phyloP scores from a whole-genome alignment of 2,888 invertebrate genomes.

The Abrostola tripartita region DNA sequence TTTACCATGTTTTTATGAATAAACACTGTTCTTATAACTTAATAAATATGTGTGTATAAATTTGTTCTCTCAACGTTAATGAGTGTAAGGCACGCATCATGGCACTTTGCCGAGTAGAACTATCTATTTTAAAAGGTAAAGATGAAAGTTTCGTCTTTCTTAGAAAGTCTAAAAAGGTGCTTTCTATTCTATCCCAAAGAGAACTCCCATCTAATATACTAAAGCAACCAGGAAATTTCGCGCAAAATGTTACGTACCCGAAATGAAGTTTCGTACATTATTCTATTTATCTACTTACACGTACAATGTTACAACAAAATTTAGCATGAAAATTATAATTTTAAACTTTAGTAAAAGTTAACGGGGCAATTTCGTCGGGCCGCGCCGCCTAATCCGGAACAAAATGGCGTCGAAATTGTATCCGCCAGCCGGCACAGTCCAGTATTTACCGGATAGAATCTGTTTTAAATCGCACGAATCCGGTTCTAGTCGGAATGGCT shows the following conservation, averaged over 20 bases:
- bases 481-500: slow-evolving; percentile 50
- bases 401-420: slow-evolving; percentile 65
- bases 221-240: neutral
- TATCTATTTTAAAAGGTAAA: neutral
- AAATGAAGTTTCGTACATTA: slow-evolving; percentile 2
- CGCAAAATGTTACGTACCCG: neutral
- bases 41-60: too few species aligned
- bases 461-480: slow-evolving; percentile 67
- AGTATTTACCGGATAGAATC: slow-evolving; percentile 67
- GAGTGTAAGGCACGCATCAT: slow-evolving; percentile 1
- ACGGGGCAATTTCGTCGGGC: slow-evolving; percentile 49
- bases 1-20: too few species aligned
- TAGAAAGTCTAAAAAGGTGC: too few species aligned
- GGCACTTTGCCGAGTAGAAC: neutral
- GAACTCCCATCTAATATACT: neutral
- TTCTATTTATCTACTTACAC: slow-evolving; percentile 10
- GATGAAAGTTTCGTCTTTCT: too few species aligned
- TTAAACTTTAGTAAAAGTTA: slow-evolving; percentile 59
- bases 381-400: slow-evolving; percentile 63
- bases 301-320: slow-evolving; percentile 38
- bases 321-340: slow-evolving; percentile 55
- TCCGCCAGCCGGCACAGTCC: slow-evolving; percentile 58
- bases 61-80: neutral
- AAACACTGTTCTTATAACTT: too few species aligned
- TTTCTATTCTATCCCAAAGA: neutral